Percentiles rank a stretch among this genome's conserved stretches.
Evolutionary conservation across 1,140 invertebrate species (phyloP).

Genomic region (Aphaenogaster rudis): DNA sequence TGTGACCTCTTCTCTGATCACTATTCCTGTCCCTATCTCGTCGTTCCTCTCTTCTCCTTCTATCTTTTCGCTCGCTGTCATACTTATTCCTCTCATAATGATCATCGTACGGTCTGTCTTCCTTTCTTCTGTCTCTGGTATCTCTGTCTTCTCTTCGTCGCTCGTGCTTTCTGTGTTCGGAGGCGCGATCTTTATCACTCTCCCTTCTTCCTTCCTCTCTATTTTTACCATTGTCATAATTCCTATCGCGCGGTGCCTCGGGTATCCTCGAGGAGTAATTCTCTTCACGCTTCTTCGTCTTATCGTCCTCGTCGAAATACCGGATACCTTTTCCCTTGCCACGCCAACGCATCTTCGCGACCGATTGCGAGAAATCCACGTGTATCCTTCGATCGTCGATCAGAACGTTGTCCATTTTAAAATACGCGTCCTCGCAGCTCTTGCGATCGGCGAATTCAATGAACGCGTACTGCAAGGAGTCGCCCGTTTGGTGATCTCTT

Average conservation of each 20-base stretch:
- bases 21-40: constrained; percentile 75
- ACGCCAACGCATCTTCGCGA: constrained; percentile 96
- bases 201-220: constrained; percentile 52
- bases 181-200: constrained; percentile 7
- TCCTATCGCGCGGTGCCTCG: neutral
- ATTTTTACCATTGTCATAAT: constrained; percentile 32
- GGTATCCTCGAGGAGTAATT: constrained; percentile 15
- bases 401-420: constrained; percentile 99
- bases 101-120: constrained; percentile 42
- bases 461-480: constrained; percentile 99
- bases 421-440: constrained; percentile 99
- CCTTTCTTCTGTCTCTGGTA: constrained; percentile 66
- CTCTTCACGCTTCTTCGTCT: constrained; percentile 25
- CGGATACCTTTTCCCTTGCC: constrained; percentile 92
- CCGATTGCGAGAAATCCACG: constrained; percentile 99
- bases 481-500: constrained; percentile 95
- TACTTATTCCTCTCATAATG: constrained; percentile 45
- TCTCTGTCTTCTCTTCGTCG: constrained; percentile 62
- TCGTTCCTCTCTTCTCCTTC: constrained; percentile 54
- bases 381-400: constrained; percentile 99
- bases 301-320: constrained; percentile 76
- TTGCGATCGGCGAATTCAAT: constrained; percentile 98
- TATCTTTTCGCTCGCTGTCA: constrained; percentile 57
- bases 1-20: constrained; percentile 64
- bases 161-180: constrained; percentile 66